Evolutionary conservation across 2,888 invertebrate genomes (phyloP).

Genomic region (Craniophora ligustri): DNA sequence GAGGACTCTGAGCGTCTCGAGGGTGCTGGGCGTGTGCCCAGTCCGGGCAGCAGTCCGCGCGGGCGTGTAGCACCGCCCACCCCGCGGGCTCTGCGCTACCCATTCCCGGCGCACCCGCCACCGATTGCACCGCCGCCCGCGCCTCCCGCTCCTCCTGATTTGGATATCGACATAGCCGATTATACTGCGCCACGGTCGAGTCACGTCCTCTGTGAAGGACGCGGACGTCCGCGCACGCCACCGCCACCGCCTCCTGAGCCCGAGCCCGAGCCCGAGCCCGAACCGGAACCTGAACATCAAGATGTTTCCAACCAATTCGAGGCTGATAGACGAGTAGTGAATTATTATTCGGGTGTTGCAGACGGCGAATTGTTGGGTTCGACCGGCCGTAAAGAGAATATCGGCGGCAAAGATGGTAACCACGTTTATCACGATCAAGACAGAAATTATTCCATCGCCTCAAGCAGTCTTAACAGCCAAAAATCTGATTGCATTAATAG

Average conservation of each 20-base stretch:
- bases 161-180: conserved; percentile 13
- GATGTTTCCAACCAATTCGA: conserved; percentile 57
- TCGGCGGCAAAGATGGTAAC: conserved; percentile 39
- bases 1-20: conserved; percentile 98
- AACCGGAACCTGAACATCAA: conserved; percentile 29
- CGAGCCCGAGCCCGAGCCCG: conserved; percentile 57
- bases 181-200: conserved; percentile 17
- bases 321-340: conserved; percentile 32
- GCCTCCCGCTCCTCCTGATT: conserved; percentile 58
- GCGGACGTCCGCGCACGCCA: conserved; percentile 44
- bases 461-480: conserved; percentile 26
- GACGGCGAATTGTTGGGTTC: conserved; percentile 42
- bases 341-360: conserved; percentile 26
- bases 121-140: conserved; percentile 60
- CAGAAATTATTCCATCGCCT: conserved; percentile 9
- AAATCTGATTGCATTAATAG: conserved; percentile 7
- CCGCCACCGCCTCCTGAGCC: conserved; percentile 59
- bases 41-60: conserved; percentile 73
- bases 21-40: conserved; percentile 95
- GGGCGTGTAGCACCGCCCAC: conserved; percentile 77
- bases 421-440: conserved; percentile 16
- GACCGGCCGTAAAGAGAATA: conserved; percentile 39
- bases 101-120: conserved; percentile 93
- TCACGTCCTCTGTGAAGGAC: conserved; percentile 59
- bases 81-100: conserved; percentile 91